Conservation (phyloP, 2,888 invertebrate genomes). For the Drosophila flavopinicola region DNA sequence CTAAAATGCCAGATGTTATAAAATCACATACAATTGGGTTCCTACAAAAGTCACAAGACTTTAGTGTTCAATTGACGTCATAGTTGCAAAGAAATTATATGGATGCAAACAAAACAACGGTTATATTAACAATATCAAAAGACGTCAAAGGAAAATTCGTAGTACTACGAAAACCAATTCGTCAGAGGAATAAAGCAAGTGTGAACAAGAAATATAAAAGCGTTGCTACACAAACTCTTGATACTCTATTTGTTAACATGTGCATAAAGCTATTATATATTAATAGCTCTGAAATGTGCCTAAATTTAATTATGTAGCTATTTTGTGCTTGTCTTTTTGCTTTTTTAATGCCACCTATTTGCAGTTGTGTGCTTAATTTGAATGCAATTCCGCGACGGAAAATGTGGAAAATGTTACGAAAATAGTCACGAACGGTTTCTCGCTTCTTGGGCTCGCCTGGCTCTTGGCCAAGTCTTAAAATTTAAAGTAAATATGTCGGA, state of each 20-base stretch:
- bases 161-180: conserved; percentile 14
- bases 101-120: background rate
- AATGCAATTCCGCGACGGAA: conserved; percentile 25
- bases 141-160: background rate
- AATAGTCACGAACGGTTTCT: conserved; percentile 29
- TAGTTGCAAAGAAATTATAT: conserved; percentile 8
- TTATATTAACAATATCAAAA: background rate
- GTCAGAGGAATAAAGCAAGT: conserved; percentile 1
- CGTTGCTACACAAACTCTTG: no score
- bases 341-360: conserved; percentile 2
- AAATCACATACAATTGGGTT: conserved; percentile 31
- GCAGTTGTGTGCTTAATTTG: conserved; percentile 11
- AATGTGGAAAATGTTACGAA: conserved; percentile 51
- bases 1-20: conserved; percentile 35
- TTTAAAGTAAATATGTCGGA: conserved; percentile 32
- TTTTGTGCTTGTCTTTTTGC: conserved; percentile 10
- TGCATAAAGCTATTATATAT: background rate
- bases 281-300: conserved; percentile 7
- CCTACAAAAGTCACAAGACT: conserved; percentile 26
- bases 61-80: conserved; percentile 34
- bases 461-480: conserved; percentile 36
- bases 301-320: conserved; percentile 37
- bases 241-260: background rate
- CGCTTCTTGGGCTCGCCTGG: conserved; percentile 12
- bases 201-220: background rate